Evolutionary conservation across 2,888 invertebrate species (phyloP), one percentile per base, ranked within the genome.

Genomic region (Lithosia quadra): DNA sequence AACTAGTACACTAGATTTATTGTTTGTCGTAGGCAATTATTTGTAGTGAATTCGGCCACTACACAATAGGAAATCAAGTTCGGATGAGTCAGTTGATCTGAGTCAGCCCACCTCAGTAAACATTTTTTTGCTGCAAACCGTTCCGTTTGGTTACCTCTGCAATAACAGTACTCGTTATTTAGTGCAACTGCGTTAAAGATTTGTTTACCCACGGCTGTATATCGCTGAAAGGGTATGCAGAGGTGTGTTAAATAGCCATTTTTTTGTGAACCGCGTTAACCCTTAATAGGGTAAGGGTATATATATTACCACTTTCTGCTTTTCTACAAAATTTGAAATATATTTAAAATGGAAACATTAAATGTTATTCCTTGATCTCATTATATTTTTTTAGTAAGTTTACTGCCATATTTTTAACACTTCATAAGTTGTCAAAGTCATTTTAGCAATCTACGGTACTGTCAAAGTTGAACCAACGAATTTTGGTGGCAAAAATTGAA

Each of bases 111-210:
- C 49, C 49, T n/a, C 49, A 2, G 5, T 36, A 7, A 49, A 49
- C n/a, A 0, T 9, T 49, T 43, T 43, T 49, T 49, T 49, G 49
- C 49, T n/a, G 7, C n/a, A n/a, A 49, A n/a, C n/a, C 49, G 49
- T 49, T 49, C 49, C 49, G 49, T 49, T 49, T 49, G 49, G 49
- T 49, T 49, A n/a, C 58, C 18, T 58, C 28, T 58, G 28, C 49
- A 49, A 18, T 49, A 49, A 49, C 49, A 9, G 49, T 49, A 49
- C 49, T 49, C 9, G 49, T 49, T 43, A 49, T 49, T 49, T 49
- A 49, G 49, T 49, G 49, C 49, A 49, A 49, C 49, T 56, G 22
- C 56, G 24, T 56, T 56, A 24, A 56, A 56, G 22, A 56, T n/a
- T 49, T 49, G 9, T 18, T 49, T 18, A 49, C 1, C n/a, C 49